These are phyloP conservation scores for Agrilus cyanescens DNA, from an alignment of 2,888 invertebrate genomes.

Conservation along the genomic window DNA sequence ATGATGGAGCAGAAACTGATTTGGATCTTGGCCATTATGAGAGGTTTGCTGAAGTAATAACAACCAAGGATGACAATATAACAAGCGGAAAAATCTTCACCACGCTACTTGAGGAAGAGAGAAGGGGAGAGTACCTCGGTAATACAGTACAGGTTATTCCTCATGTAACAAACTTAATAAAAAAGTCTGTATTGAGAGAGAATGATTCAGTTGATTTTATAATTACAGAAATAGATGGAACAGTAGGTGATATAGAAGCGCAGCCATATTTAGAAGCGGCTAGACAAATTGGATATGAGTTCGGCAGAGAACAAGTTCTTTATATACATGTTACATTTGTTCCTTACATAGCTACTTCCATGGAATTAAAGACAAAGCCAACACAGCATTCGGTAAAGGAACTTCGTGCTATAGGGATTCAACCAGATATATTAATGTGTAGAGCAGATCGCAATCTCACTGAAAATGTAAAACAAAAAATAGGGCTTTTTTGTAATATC, in stretches of 20 bases:
- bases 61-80: conserved; percentile 2
- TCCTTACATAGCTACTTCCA: not conserved
- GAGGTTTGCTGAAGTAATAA: not conserved
- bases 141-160: conserved; percentile 1
- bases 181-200: not conserved
- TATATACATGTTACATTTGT: not conserved
- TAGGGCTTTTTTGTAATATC: not conserved
- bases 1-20: conserved; percentile 1
- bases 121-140: not conserved
- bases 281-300: not conserved
- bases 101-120: not conserved
- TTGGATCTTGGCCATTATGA: conserved; percentile 2
- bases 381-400: conserved; percentile 1
- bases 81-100: not conserved
- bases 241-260: conserved; percentile 1
- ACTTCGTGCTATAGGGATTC: not conserved
- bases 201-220: not conserved
- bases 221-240: not conserved
- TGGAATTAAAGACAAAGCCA: conserved; percentile 1
- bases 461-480: not conserved
- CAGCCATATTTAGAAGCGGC: not conserved
- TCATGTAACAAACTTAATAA: conserved; percentile 1
- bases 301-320: not conserved
- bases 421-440: conserved; percentile 1
- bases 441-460: not conserved